These are phyloP conservation scores for Agrotis puta DNA, from an alignment of 2,888 invertebrate species.

Conservation along the genomic window DNA sequence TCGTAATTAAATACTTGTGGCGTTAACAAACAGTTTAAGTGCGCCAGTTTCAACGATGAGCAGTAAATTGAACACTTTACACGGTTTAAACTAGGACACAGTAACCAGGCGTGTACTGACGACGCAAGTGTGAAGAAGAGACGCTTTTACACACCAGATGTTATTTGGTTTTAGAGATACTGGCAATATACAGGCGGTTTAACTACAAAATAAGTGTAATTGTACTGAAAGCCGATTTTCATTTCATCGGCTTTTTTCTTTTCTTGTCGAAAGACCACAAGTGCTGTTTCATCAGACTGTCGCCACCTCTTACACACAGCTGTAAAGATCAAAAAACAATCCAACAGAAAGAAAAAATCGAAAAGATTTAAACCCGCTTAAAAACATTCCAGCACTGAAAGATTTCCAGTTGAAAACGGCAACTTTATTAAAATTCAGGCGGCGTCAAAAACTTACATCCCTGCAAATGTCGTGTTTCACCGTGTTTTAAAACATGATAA, in stretches of 20 bases:
- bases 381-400: slow-evolving; percentile 46
- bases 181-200: too few species aligned
- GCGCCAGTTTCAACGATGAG: slow-evolving; percentile 48
- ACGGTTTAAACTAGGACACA: slow-evolving; percentile 43
- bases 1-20: slow-evolving; percentile 32
- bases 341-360: slow-evolving; percentile 15
- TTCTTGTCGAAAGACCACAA: too few species aligned
- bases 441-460: slow-evolving; percentile 60
- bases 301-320: not conserved
- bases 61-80: slow-evolving; percentile 58
- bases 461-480: slow-evolving; percentile 63
- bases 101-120: not conserved
- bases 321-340: slow-evolving; percentile 19
- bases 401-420: slow-evolving; percentile 49
- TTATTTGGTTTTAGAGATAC: not conserved
- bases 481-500: slow-evolving; percentile 66
- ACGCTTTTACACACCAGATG: not conserved
- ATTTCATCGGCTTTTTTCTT: too few species aligned
- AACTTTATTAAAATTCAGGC: slow-evolving; percentile 59
- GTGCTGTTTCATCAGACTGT: too few species aligned
- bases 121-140: slow-evolving; percentile 6
- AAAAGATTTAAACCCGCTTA: slow-evolving; percentile 34
- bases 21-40: slow-evolving; percentile 47
- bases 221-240: too few species aligned
- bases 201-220: too few species aligned